Percentiles rank a stretch among this genome's conserved stretches.
phyloP scores from a whole-genome alignment of 2,888 invertebrate species.

The Brenthis daphne region DNA sequence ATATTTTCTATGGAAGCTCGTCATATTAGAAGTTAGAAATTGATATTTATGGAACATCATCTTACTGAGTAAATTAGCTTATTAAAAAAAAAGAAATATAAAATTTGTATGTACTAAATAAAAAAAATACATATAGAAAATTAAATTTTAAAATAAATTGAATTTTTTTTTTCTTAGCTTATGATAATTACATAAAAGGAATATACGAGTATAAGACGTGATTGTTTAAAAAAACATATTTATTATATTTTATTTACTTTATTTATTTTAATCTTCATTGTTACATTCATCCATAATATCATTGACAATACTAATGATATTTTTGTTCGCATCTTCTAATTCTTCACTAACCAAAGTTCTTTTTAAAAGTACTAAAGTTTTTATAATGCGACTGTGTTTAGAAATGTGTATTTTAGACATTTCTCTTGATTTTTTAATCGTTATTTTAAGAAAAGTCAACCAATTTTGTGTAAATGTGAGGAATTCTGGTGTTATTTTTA shows the following conservation, averaged over 20 bases:
- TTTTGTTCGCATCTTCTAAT: slow-evolving; percentile 51
- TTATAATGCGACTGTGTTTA: slow-evolving; percentile 61
- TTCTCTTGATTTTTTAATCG: slow-evolving; percentile 55
- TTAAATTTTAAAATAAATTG: too few relatives aligned
- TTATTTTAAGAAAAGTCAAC: slow-evolving; percentile 64
- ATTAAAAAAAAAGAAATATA: too few relatives aligned
- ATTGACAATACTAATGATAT: slow-evolving; percentile 52
- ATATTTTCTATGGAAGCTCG: too few relatives aligned
- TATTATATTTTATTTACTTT: too few relatives aligned
- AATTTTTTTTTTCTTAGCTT: too few relatives aligned
- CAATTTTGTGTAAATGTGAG: slow-evolving; percentile 63
- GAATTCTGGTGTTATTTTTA: slow-evolving; percentile 62
- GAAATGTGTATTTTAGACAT: slow-evolving; percentile 51
- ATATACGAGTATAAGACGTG: background rate
- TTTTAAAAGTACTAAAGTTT: slow-evolving; percentile 59
- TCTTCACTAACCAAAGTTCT: slow-evolving; percentile 56
- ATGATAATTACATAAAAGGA: too few relatives aligned
- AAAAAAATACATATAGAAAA: too few relatives aligned
- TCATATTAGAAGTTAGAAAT: too few relatives aligned
- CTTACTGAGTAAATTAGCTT: too few relatives aligned
- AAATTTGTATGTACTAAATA: too few relatives aligned
- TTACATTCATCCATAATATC: slow-evolving; percentile 55
- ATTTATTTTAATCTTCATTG: background rate
- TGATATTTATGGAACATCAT: too few relatives aligned
- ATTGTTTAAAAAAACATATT: background rate